A percentile compares a stretch with the other conserved stretches of the same genome.
phyloP scores from a whole-genome alignment of 1,140 invertebrate species.

The Palaemon carinicauda region DNA sequence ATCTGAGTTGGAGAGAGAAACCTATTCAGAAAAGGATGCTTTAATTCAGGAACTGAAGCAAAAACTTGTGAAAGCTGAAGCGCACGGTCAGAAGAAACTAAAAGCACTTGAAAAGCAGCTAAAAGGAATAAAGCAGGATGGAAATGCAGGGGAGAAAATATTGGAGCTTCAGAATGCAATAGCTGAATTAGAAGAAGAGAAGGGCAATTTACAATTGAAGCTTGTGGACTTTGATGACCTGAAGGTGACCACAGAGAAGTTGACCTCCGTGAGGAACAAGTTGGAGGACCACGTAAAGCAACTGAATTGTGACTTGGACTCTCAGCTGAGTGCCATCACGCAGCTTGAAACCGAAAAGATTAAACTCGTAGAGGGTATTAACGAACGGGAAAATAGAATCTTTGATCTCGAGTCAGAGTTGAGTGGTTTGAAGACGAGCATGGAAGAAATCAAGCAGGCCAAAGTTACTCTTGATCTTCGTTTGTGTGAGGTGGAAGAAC shows the following conservation, averaged over 20 bases:
- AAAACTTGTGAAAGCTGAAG: constrained; percentile 85
- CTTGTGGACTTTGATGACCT: constrained; percentile 80
- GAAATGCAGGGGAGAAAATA: constrained; percentile 74
- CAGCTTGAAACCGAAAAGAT: constrained; percentile 74
- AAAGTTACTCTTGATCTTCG: constrained; percentile 48
- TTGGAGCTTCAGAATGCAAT: constrained; percentile 79
- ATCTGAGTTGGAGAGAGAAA: constrained; percentile 61
- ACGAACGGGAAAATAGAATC: constrained; percentile 64
- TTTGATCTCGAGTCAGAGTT: constrained; percentile 71
- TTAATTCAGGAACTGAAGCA: constrained; percentile 79
- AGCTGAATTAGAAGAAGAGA: constrained; percentile 87
- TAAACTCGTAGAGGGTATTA: constrained; percentile 72
- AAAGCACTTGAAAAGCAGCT: constrained; percentile 85
- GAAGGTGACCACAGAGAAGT: constrained; percentile 43
- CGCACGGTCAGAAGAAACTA: constrained; percentile 79
- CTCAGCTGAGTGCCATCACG: constrained; percentile 71
- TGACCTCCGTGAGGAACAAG: constrained; percentile 68
- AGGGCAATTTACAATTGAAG: constrained; percentile 84
- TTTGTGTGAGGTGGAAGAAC: constrained; percentile 60
- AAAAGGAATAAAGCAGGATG: constrained; percentile 75
- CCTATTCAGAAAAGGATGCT: constrained; percentile 68
- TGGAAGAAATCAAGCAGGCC: constrained; percentile 67
- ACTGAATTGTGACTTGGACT: constrained; percentile 67
- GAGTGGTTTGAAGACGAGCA: constrained; percentile 68
- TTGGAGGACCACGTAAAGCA: constrained; percentile 67